A percentile compares a stretch with the other conserved stretches of the same genome.
Conservation (phyloP, 2,888 invertebrate genomes). For the Thumatha senex region DNA sequence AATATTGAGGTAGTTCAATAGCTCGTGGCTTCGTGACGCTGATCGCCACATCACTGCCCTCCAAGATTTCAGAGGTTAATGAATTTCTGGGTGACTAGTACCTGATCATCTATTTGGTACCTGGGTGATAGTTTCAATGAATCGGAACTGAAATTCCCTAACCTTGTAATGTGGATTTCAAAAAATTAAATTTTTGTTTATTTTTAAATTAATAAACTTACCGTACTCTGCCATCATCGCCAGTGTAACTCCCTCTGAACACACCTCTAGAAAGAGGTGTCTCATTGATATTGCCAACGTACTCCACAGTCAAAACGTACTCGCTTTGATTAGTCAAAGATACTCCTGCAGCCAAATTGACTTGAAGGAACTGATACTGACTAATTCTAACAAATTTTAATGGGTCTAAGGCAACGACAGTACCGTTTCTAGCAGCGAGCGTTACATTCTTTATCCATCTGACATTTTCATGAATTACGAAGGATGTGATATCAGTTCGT, state of each 20-base stretch:
- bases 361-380: constrained; percentile 59
- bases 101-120: too few species aligned
- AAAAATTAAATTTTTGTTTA: background rate
- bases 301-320: constrained; percentile 54
- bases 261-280: constrained; percentile 72
- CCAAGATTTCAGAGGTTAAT: too few species aligned
- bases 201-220: constrained; percentile 40
- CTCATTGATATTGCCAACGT: constrained; percentile 73
- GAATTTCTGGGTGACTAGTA: too few species aligned
- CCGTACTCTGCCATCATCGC: constrained; percentile 52
- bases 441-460: constrained; percentile 48
- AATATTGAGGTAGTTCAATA: too few species aligned
- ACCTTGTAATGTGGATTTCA: too few species aligned
- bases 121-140: too few species aligned
- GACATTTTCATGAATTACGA: constrained; percentile 71
- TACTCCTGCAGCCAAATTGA: constrained; percentile 55
- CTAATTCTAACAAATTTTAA: constrained; percentile 56
- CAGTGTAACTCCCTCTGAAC: constrained; percentile 68
- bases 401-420: constrained; percentile 42
- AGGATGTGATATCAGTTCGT: constrained; percentile 39
- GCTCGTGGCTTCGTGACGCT: too few species aligned
- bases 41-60: too few species aligned
- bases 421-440: constrained; percentile 37
- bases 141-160: too few species aligned
- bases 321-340: constrained; percentile 45